Evolutionary conservation across 53 echinoderm and acorn worm species (phyloP), one percentile per base, ranked within the genome.

Genomic region (Stichopus horrens): DNA sequence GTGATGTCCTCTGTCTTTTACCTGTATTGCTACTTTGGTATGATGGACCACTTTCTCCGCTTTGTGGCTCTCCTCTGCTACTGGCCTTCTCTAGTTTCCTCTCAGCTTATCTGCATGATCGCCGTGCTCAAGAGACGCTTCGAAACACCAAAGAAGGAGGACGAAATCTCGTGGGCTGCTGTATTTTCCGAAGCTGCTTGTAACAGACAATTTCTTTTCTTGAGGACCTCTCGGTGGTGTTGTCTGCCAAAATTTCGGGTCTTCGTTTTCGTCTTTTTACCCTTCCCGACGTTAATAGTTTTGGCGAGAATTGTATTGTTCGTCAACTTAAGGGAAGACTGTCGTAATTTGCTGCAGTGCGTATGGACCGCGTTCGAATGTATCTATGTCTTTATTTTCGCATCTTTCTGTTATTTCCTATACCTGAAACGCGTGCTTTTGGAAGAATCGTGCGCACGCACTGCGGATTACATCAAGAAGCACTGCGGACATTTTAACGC

Each of bases 341-440:
- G 71, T 18, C 71, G 71, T 71, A 71, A 71, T 20, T 71, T 18
- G 71, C 18, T 71, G 5, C 71, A 71, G n/a, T 71, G 18, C 5
- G 18, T 18, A 13, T 71, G 71, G 71, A 71, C 71, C 18, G 71
- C 71, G 6, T 18, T 71, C 71, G 71, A 71, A 18, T 19, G 71
- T 20, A 71, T 71, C 14, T 19, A 71, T n/a, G 71, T 71, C 14
- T 71, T 13, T 0, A n/a, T 71, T 18, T 71, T 71, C 20, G 71
- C 71, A 6, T 13, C 71, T 18, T 19, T 71, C 71, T 71, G 71
- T 71, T 71, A 71, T 71, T 71, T 71, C 0, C 18, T 71, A 5
- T 71, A 71, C 71, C 71, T 71, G 71, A 71, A 71, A 71, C 71
- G 71, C n/a, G 71, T 71, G 71, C 18, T 71, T 7, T 71, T 71